Percentiles rank a stretch among this genome's conserved stretches.
Conservation (phyloP, 2,113 vertebrate genomes). For the Loxodonta africana region DNA sequence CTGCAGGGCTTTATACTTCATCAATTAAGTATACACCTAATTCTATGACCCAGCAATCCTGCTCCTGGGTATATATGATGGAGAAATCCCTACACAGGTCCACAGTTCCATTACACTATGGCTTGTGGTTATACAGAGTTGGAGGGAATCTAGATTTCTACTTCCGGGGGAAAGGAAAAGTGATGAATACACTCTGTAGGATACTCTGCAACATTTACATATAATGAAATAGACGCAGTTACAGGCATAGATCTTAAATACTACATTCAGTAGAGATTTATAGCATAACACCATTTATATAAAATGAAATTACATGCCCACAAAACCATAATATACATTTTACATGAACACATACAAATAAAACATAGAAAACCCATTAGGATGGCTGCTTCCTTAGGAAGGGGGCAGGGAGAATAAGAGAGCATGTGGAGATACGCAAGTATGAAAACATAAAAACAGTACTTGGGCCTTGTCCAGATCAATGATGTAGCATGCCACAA, state of each 20-base stretch:
- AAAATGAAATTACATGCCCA: constrained; percentile 8
- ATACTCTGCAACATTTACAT: background rate
- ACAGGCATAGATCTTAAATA: background rate
- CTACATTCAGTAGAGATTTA: background rate
- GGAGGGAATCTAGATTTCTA: background rate
- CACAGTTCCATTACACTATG: background rate
- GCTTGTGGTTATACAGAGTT: background rate
- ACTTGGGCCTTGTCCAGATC: background rate
- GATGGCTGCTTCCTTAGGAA: background rate
- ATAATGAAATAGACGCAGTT: background rate
- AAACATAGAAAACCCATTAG: background rate
- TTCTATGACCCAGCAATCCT: background rate
- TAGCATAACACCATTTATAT: background rate
- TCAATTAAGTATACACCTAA: background rate
- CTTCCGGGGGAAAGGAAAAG: background rate
- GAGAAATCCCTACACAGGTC: background rate
- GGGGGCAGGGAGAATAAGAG: background rate
- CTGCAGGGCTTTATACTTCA: background rate
- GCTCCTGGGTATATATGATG: background rate
- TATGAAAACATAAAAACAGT: constrained; percentile 8
- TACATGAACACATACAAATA: background rate
- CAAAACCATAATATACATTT: background rate
- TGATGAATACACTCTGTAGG: background rate
- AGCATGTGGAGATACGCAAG: background rate
- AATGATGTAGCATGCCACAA: background rate